Percentiles rank a stretch among this genome's conserved stretches.
Evolutionary conservation across 2,113 vertebrate species (phyloP).

Genomic region (Eulemur macaco): DNA sequence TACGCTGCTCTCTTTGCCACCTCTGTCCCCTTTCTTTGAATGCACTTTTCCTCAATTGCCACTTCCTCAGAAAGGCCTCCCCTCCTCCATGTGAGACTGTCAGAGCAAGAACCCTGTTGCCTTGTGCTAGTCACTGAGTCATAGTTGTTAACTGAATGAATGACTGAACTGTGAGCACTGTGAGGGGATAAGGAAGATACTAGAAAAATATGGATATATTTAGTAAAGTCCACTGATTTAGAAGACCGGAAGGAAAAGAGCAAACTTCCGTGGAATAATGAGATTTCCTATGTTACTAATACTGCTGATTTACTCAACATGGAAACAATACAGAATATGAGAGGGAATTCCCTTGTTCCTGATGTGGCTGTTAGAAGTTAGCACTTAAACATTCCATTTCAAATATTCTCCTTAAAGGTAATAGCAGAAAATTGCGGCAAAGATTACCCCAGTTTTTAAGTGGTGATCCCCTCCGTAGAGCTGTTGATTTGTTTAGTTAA

Average conservation of each 20-base stretch:
- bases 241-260: not conserved
- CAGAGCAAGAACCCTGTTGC: not conserved
- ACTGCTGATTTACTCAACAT: conserved; percentile 22
- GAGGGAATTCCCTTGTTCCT: conserved; percentile 59
- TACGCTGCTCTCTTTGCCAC: not conserved
- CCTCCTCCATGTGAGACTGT: not conserved
- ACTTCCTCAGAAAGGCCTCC: not conserved
- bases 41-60: not conserved
- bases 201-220: not conserved
- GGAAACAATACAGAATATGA: conserved; percentile 19
- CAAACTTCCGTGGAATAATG: not conserved
- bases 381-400: conserved; percentile 86
- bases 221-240: not conserved
- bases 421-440: conserved; percentile 83
- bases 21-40: not conserved
- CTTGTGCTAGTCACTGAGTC: not conserved
- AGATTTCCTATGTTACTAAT: conserved; percentile 20
- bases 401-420: conserved; percentile 87
- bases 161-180: not conserved
- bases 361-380: conserved; percentile 71
- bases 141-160: not conserved
- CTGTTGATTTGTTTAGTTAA: conserved; percentile 80
- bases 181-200: not conserved
- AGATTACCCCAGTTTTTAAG: conserved; percentile 77
- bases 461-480: conserved; percentile 66